Base-by-base conservation (phyloP, 2,113 vertebrate genomes). In the Hemiscyllium ocellatum region DNA sequence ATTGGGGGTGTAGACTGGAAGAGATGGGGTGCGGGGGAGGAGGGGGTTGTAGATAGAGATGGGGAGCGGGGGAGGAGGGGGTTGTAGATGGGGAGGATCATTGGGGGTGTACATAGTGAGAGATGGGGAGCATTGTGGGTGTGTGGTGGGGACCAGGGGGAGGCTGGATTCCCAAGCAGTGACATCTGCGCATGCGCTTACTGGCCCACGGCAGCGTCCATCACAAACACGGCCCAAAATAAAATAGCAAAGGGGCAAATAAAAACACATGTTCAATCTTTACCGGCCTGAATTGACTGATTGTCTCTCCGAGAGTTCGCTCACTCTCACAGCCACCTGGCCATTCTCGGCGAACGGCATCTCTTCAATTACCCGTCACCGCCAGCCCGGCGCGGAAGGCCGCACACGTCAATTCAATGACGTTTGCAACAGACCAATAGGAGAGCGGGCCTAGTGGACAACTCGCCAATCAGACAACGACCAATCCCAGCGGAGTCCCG, bases 191-290 rank as follows among this genome's bases (percentile, higher is more conserved):
- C 68, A 72, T 29, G 96, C 52, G 95, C 68, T 37, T 70, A 50
- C 95, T 89, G 95, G 95, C 94, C 70, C 96, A 96, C 66, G 85
- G 66, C 91, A 42, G 29, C 19, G n/a, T 42, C 66, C n/a, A 22
- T 12, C 66, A 37, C 65, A 47, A 42, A 69, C 93, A 94, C 56
- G 42, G 42, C 13, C 12, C 56, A n/a, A 66, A 29, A 65, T n/a
- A 65, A 61, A 61, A 61, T 61, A 61, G 56, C 56, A 61, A 61
- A 61, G 56, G 56, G 5, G 56, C 2, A 61, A 61, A 20, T 3
- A 19, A 20, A 86, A 37, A 47, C 19, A 83, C 15, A 33, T 17
- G n/a, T 37, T 20, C 68, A 42, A 22, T 37, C 47, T 50, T 72
- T 95, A 95, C 93, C 93, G 37, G 42, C 6, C 68, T 72, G 6